Evolutionary conservation across 2,888 invertebrate genomes (phyloP), one percentile per base, ranked within the genome.

Genomic region (Pyrrhia umbra): DNA sequence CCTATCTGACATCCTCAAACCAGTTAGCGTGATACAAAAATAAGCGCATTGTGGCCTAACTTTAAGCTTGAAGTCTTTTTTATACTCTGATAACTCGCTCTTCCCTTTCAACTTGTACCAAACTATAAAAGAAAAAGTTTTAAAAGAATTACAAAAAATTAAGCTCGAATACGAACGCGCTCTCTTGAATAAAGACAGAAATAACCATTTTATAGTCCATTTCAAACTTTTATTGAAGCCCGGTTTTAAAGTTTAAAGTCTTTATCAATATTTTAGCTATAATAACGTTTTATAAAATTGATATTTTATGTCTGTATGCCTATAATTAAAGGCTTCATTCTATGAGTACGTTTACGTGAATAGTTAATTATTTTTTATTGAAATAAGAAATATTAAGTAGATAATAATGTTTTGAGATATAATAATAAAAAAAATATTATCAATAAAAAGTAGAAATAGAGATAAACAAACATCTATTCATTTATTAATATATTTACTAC

Each of bases 121-220:
- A 18, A 49, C 39, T 9, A 5, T 23, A 20, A n/a, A 6, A 8
- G 6, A 25, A 10, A 40, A 39, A 3, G 0, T 47, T 2, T 20
- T 40, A 49, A 51, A 59, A 8, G 6, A 0, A 27, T 8, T 39
- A 39, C 49, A 63, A 47, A 63, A 66, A 80, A 68, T 50, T 59
- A 1, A 25, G 0, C 42, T 15, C 2, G 1, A 45, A 65, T 46
- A 60, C 23, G 8, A 46, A 51, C 9, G 30, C 49, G n/a, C 6
- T 8, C 6, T 8, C 30, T 40, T 4, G 39, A 55, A 49, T 64
- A 61, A 67, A 59, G 49, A 43, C 23, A 45, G 8, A 55, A 59
- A 25, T 23, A 40, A 23, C 39, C 2, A 23, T 56, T 74, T 68
- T 63, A 75, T 43, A n/a, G 23, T 18, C 23, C 39, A 25, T 40